A percentile compares a stretch with the other conserved stretches of the same genome.
Conservation (phyloP, 2,113 vertebrate genomes). For the Rattus rattus region DNA sequence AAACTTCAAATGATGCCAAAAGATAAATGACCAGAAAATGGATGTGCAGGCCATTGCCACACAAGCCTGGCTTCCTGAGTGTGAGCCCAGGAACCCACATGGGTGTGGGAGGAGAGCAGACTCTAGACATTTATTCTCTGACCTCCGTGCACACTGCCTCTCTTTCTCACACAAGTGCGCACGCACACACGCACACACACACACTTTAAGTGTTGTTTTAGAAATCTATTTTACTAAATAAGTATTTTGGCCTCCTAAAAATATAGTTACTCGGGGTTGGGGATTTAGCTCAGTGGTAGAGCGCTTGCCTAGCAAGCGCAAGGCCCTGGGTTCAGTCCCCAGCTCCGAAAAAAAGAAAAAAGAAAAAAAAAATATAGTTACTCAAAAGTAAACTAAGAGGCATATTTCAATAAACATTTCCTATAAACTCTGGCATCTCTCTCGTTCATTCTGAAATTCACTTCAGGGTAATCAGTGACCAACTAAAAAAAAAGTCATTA, state of each 20-base stretch:
- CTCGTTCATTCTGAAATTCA: constrained; percentile 86
- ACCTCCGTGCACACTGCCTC: not conserved
- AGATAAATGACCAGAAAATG: not conserved
- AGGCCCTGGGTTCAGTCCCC: too few species aligned
- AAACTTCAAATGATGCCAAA: constrained; percentile 61
- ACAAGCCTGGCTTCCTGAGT: not conserved
- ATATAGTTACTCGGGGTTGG: constrained; percentile 7
- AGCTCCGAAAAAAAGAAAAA: too few species aligned
- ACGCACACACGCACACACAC: not conserved
- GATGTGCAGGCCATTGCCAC: not conserved
- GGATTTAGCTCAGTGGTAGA: too few species aligned
- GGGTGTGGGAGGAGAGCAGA: not conserved
- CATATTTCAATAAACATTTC: constrained; percentile 57
- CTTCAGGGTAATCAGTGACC: constrained; percentile 86
- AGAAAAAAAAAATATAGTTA: constrained; percentile 20
- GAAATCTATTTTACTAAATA: constrained; percentile 43
- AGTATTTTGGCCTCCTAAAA: constrained; percentile 40
- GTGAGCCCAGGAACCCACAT: not conserved
- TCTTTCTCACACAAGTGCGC: too few species aligned
- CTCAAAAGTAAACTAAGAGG: constrained; percentile 63
- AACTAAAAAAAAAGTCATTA: constrained; percentile 90
- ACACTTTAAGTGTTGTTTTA: constrained; percentile 9
- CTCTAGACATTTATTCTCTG: not conserved
- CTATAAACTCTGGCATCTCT: constrained; percentile 72
- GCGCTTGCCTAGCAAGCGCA: too few species aligned